Conservation (phyloP, 2,797 vertebrate genomes). For the Spinibarbus caldwelli region DNA sequence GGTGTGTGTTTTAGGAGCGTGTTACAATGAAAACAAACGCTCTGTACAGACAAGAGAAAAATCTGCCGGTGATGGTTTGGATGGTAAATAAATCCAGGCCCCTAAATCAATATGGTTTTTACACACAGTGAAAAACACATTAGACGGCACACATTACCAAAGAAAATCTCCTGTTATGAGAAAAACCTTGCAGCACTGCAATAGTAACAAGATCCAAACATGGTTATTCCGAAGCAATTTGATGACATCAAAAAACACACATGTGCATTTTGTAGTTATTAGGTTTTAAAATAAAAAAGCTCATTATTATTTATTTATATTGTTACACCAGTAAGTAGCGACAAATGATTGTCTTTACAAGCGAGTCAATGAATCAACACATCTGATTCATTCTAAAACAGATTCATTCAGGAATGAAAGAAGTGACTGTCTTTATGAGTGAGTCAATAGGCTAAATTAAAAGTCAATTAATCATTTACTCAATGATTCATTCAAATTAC, state of each 20-base stretch:
- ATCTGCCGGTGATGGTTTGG: conserved; percentile 30
- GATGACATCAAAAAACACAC: not conserved
- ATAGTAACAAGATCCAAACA: not conserved
- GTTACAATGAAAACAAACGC: conserved; percentile 58
- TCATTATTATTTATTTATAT: not conserved
- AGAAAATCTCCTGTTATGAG: conserved; percentile 20
- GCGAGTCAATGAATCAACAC: not conserved
- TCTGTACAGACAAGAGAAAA: conserved; percentile 44
- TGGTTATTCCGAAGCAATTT: not conserved
- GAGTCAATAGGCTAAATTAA: not conserved
- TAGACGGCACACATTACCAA: conserved; percentile 9
- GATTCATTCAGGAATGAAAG: not conserved
- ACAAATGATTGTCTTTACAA: not conserved
- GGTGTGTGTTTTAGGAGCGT: conserved; percentile 46
- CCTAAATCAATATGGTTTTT: conserved; percentile 40
- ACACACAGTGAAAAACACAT: conserved; percentile 23
- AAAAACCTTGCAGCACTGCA: not conserved
- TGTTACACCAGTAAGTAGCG: not conserved
- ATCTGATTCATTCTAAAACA: not conserved
- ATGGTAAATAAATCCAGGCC: conserved; percentile 50
- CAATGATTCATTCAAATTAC: not conserved
- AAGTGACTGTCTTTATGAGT: not conserved
- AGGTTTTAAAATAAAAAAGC: not conserved
- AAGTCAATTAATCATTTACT: not conserved
- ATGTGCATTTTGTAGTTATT: not conserved